Evolutionary conservation across 2,888 invertebrate genomes (phyloP).

Genomic region (Hydrotaea cyrtoneurina): DNA sequence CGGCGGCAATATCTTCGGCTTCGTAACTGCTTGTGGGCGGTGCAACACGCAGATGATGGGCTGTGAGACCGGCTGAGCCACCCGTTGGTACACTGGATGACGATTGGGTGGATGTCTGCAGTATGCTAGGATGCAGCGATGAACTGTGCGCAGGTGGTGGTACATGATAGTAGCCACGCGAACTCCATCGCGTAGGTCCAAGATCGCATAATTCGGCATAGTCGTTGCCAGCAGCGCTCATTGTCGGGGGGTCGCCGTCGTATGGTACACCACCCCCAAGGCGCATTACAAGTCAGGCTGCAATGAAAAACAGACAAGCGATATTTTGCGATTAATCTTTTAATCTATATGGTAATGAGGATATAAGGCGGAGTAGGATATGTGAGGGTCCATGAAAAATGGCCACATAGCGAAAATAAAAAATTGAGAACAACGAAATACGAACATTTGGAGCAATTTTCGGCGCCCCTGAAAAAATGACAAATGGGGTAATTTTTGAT

Average conservation of each 20-base stretch:
- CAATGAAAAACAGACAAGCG: conserved; percentile 43
- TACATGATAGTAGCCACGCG: conserved; percentile 80
- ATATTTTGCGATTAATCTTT: too few relatives aligned
- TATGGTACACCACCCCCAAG: conserved; percentile 79
- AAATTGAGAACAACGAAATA: too few relatives aligned
- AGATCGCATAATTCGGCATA: conserved; percentile 82
- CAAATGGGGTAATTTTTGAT: too few relatives aligned
- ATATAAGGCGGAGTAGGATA: too few relatives aligned
- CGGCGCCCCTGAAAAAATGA: too few relatives aligned
- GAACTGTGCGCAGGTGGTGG: conserved; percentile 75
- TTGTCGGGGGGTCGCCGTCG: conserved; percentile 81
- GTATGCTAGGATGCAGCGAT: conserved; percentile 72
- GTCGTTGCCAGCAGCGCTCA: conserved; percentile 81
- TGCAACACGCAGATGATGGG: conserved; percentile 74
- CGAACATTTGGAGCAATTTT: too few relatives aligned
- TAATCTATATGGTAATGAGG: too few relatives aligned
- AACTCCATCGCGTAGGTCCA: conserved; percentile 81
- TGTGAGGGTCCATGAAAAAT: too few relatives aligned
- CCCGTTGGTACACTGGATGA: conserved; percentile 77
- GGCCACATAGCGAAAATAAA: too few relatives aligned
- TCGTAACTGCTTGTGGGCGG: conserved; percentile 80
- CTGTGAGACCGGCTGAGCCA: conserved; percentile 76
- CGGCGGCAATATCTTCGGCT: conserved; percentile 79
- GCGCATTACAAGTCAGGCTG: conserved; percentile 78
- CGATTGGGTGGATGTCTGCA: conserved; percentile 72